Conservation (phyloP, 2,113 vertebrate species). For the Centropristis striata region DNA sequence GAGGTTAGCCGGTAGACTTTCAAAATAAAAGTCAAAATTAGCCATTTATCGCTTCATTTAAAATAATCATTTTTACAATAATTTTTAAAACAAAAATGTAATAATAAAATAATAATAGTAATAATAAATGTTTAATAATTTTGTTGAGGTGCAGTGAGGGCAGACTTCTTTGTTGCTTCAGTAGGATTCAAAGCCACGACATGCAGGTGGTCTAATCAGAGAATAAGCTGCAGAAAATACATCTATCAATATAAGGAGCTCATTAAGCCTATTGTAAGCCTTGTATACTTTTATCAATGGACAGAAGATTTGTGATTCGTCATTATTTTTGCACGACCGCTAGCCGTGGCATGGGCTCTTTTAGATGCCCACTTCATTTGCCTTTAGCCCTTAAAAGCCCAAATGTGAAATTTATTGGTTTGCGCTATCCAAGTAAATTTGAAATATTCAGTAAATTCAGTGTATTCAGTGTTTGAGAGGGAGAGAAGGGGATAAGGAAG, state of each 20-base stretch:
- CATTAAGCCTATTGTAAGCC: neutral
- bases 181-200: neutral
- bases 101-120: too few species aligned
- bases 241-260: too few species aligned
- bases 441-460: neutral
- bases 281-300: too few species aligned
- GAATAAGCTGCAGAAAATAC: neutral
- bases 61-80: too few species aligned
- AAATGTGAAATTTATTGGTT: too few species aligned
- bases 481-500: neutral
- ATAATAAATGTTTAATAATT: neutral
- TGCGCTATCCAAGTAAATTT: neutral
- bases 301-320: too few species aligned
- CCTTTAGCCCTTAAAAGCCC: neutral
- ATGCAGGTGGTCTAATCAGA: neutral
- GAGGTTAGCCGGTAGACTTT: neutral
- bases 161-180: neutral
- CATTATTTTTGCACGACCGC: too few species aligned
- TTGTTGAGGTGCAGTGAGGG: neutral
- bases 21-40: constrained; percentile 9
- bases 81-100: too few species aligned
- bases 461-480: neutral
- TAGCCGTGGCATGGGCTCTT: too few species aligned
- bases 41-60: accelerated
- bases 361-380: neutral